Percentiles rank a stretch among this genome's conserved stretches.
These are phyloP conservation scores for Scrobipalpa atriplicella DNA, from an alignment of 2,888 invertebrate species.

Conservation along the genomic window DNA sequence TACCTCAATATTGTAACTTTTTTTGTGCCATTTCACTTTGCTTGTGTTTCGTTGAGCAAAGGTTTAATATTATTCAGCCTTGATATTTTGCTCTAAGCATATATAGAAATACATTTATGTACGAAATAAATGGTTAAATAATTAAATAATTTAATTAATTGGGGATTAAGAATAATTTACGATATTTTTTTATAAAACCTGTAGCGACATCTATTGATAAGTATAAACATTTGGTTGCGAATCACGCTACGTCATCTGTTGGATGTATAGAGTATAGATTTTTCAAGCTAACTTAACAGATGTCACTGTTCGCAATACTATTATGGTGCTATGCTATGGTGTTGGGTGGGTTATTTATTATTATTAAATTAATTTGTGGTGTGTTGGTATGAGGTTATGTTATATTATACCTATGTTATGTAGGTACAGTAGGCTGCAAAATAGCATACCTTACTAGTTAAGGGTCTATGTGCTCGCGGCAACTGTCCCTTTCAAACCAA, in stretches of 20 bases:
- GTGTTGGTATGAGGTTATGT: too few species aligned
- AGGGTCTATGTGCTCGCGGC: too few species aligned
- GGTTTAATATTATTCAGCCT: conserved; percentile 44
- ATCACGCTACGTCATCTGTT: not conserved
- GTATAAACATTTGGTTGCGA: not conserved
- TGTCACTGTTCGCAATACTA: not conserved
- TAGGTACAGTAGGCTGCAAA: too few species aligned
- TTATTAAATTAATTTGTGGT: too few species aligned
- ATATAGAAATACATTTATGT: not conserved
- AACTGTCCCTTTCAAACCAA: too few species aligned
- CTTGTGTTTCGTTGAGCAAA: conserved; percentile 46
- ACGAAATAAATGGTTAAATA: too few species aligned
- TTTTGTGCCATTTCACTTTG: conserved; percentile 52
- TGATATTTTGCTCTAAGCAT: not conserved
- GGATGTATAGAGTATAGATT: not conserved
- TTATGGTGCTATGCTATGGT: too few species aligned
- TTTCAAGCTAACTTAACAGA: not conserved
- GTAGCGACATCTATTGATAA: not conserved
- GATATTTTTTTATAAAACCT: not conserved
- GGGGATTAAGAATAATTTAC: too few species aligned
- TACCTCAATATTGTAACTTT: conserved; percentile 47
- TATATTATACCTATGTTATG: too few species aligned
- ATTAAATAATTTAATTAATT: not conserved
- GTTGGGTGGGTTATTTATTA: too few species aligned
- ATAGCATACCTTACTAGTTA: too few species aligned